These are phyloP conservation scores for Nomada ferruginata DNA, from an alignment of 2,888 invertebrate genomes.

Conservation along the genomic window DNA sequence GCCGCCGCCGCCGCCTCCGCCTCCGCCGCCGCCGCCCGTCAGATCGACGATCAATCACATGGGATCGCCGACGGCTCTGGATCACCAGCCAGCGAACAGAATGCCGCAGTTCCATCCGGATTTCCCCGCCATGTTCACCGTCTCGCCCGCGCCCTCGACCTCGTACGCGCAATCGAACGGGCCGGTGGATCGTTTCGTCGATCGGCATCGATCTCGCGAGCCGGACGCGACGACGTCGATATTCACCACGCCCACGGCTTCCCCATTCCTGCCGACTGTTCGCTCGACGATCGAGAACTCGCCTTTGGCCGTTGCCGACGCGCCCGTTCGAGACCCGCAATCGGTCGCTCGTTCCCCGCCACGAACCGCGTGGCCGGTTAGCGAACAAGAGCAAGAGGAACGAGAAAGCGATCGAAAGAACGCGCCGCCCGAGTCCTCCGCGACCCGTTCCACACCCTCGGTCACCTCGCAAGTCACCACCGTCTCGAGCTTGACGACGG, in stretches of 20 bases:
- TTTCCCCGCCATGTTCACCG: constrained; percentile 56
- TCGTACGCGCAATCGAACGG: constrained; percentile 29
- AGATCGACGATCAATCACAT: constrained; percentile 49
- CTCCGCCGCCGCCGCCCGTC: constrained; percentile 45
- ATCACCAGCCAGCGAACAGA: constrained; percentile 40
- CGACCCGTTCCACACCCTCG: constrained; percentile 1
- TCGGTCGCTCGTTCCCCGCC: constrained; percentile 67
- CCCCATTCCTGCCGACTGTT: constrained; percentile 38
- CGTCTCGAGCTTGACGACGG: constrained; percentile 86
- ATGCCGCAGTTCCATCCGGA: constrained; percentile 44
- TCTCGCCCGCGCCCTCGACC: constrained; percentile 50
- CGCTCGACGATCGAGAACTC: constrained; percentile 30
- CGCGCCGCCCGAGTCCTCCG: constrained; percentile 47
- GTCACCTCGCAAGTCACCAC: constrained; percentile 84
- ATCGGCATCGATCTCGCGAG: constrained; percentile 50
- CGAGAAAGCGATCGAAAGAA: constrained; percentile 7
- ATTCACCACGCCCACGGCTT: constrained; percentile 35
- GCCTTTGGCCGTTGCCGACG: neutral
- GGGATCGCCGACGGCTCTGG: constrained; percentile 36
- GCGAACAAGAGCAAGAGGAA: constrained; percentile 47
- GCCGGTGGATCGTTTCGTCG: constrained; percentile 38
- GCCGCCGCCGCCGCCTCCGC: constrained; percentile 44
- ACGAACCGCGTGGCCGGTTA: constrained; percentile 64
- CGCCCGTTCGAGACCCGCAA: neutral
- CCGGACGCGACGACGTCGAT: constrained; percentile 43